Evolutionary conservation across 2,888 invertebrate species (phyloP).

Genomic region (Epiblema foenella): DNA sequence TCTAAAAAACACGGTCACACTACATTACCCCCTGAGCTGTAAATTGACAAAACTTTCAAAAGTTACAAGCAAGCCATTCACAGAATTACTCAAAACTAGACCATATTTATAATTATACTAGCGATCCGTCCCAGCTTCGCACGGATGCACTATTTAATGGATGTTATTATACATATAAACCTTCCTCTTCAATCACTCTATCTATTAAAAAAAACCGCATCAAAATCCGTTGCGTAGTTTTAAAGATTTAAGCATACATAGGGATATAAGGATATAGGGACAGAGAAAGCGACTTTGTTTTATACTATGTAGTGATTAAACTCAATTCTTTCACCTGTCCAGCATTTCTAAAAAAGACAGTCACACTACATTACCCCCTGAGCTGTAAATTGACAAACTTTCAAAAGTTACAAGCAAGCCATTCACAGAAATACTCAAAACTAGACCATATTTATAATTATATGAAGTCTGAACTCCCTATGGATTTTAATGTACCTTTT

Average conservation of each 20-base stretch:
- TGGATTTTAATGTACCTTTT: neutral
- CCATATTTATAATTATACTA: neutral
- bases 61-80: neutral
- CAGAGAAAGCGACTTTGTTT: too few relatives aligned
- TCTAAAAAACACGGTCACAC: neutral
- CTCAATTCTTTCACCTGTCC: neutral
- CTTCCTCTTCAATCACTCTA: too few relatives aligned
- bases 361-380: neutral
- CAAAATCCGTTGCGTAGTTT: too few relatives aligned
- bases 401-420: neutral
- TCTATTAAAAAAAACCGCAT: too few relatives aligned
- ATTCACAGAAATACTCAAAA: neutral
- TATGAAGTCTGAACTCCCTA: neutral
- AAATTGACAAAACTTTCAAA: constrained; percentile 1
- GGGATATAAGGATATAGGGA: too few relatives aligned
- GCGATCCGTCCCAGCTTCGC: too few relatives aligned
- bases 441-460: neutral
- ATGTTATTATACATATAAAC: too few relatives aligned
- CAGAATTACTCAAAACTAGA: neutral
- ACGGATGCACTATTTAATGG: too few relatives aligned
- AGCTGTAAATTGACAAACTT: neutral
- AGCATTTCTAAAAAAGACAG: neutral
- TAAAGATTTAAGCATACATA: too few relatives aligned
- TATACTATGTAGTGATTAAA: too few relatives aligned
- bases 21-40: too few relatives aligned